phyloP scores from a whole-genome alignment of 2,797 vertebrate species.

The Tenualosa ilisha region DNA sequence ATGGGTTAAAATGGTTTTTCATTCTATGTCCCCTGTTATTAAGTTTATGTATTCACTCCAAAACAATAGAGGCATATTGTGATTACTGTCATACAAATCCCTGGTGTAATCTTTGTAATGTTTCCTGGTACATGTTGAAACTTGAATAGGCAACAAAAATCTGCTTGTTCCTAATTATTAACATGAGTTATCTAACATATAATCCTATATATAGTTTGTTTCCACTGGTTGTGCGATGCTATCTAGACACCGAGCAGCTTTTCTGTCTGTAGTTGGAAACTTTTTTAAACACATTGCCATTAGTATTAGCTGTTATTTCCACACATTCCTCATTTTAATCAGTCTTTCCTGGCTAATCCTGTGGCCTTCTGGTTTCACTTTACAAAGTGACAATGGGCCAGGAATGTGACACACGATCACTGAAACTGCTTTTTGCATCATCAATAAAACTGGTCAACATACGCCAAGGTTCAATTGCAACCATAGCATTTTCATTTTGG shows the following conservation, averaged over 20 bases:
- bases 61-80: background rate
- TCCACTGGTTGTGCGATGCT: background rate
- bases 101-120: background rate
- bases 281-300: background rate
- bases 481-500: background rate
- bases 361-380: background rate
- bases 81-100: background rate
- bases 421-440: slow-evolving; percentile 4
- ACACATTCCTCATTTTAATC: background rate
- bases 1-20: no score
- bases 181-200: background rate
- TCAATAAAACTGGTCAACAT: background rate
- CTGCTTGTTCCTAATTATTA: background rate
- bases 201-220: background rate
- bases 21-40: background rate
- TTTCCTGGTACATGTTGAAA: background rate
- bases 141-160: background rate
- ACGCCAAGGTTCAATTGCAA: background rate
- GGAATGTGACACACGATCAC: background rate
- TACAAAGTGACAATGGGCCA: slow-evolving; percentile 14
- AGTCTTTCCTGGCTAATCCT: background rate
- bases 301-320: background rate
- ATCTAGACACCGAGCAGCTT: background rate
- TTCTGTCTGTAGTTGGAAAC: background rate
- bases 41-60: background rate